Evolutionary conservation across 2,113 vertebrate species (phyloP).

Genomic region (Silurus meridionalis): DNA sequence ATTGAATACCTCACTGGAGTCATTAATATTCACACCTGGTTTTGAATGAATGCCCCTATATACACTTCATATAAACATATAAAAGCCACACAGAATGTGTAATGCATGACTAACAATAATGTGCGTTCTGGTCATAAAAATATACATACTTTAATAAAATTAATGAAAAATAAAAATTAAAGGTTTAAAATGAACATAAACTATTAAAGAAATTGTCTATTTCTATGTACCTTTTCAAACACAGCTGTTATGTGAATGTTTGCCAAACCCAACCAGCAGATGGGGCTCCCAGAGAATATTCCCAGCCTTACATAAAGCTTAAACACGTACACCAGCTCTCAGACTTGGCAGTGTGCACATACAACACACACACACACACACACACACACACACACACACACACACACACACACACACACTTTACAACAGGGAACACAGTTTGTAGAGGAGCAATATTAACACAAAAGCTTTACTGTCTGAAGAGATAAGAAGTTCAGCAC

Average conservation of each 20-base stretch:
- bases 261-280: constrained; percentile 63
- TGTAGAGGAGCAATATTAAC: neutral
- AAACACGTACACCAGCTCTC: neutral
- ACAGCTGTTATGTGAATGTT: constrained; percentile 54
- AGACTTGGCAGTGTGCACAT: neutral
- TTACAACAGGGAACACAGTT: neutral
- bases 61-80: neutral
- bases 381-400: constrained; percentile 4
- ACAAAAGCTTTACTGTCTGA: neutral
- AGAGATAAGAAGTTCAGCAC: constrained; percentile 11
- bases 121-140: neutral
- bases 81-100: neutral
- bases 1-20: neutral
- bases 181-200: neutral
- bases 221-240: constrained; percentile 48
- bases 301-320: constrained; percentile 13
- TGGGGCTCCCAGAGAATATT: constrained; percentile 51
- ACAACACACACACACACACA: neutral
- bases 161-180: neutral
- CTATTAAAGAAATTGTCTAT: constrained; percentile 6
- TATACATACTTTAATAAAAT: too few relatives aligned
- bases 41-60: neutral
- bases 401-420: neutral
- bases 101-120: neutral
- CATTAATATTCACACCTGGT: neutral